phyloP scores from a whole-genome alignment of 1,140 invertebrate genomes.

The Drosophila ohnishii region DNA sequence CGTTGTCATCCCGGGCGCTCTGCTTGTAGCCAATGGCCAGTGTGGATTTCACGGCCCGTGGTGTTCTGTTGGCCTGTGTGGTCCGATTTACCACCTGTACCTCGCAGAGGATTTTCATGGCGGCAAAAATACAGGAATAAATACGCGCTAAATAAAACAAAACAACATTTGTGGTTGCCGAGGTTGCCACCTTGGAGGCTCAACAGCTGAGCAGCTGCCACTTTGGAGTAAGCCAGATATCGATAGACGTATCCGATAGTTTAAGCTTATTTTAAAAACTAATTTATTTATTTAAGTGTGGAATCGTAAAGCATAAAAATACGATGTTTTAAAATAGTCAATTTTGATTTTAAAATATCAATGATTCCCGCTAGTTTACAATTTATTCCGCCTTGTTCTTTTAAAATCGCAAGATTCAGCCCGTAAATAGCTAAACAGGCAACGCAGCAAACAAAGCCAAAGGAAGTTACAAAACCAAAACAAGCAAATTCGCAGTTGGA shows the following conservation, averaged over 20 bases:
- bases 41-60: conserved; percentile 85
- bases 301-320: too few relatives aligned
- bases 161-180: conserved; percentile 78
- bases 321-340: too few relatives aligned
- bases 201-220: conserved; percentile 14
- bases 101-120: conserved; percentile 88
- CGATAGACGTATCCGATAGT: background rate
- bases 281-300: too few relatives aligned
- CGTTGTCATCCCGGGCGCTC: conserved; percentile 56
- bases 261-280: conserved; percentile 1
- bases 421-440: too few relatives aligned
- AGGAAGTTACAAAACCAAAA: conserved; percentile 45
- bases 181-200: conserved; percentile 7
- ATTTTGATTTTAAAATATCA: too few relatives aligned
- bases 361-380: too few relatives aligned
- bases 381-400: too few relatives aligned
- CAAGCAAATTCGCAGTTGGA: conserved; percentile 12
- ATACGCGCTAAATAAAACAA: conserved; percentile 39
- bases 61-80: conserved; percentile 81
- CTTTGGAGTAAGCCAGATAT: too few relatives aligned
- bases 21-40: conserved; percentile 86
- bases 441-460: background rate
- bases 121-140: background rate
- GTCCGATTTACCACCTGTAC: conserved; percentile 86
- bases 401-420: too few relatives aligned